A percentile compares a stretch with the other conserved stretches of the same genome.
phyloP scores from a whole-genome alignment of 2,888 invertebrate genomes.

The Drosophila paracracens region DNA sequence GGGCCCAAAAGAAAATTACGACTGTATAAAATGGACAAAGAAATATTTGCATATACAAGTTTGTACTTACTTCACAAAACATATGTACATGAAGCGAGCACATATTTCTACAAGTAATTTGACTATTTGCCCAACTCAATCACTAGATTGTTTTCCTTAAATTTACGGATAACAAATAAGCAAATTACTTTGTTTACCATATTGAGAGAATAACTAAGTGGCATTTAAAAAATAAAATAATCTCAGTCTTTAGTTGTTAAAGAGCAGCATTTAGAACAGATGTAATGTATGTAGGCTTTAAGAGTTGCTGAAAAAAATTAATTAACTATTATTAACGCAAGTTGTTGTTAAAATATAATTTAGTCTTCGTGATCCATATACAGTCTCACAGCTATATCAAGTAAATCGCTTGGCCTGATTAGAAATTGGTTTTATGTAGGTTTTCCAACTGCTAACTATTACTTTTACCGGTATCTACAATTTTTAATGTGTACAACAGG shows the following conservation, averaged over 20 bases:
- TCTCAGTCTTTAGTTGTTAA: not conserved
- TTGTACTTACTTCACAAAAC: slow-evolving; percentile 2
- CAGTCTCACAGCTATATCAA: not conserved
- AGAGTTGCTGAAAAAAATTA: not conserved
- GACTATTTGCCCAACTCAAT: slow-evolving; percentile 2
- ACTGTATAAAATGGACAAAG: slow-evolving; percentile 40
- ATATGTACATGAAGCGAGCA: slow-evolving; percentile 21
- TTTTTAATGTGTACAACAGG: not conserved
- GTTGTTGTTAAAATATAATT: not conserved
- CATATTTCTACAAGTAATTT: slow-evolving; percentile 1
- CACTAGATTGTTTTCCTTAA: not conserved
- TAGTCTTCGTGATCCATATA: not conserved
- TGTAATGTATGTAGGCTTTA: not conserved
- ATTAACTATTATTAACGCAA: not conserved
- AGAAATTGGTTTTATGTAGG: not conserved
- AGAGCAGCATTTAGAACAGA: not conserved
- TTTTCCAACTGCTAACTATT: not conserved
- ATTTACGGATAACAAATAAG: not conserved
- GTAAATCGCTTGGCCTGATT: not conserved
- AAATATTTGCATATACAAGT: slow-evolving; percentile 17
- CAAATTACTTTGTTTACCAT: not conserved
- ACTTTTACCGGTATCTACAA: not conserved
- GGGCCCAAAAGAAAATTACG: slow-evolving; percentile 30
- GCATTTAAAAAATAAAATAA: not conserved
- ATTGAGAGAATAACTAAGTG: not conserved